phyloP scores from a whole-genome alignment of 2,113 vertebrate genomes.

The Cheirogaleus medius region DNA sequence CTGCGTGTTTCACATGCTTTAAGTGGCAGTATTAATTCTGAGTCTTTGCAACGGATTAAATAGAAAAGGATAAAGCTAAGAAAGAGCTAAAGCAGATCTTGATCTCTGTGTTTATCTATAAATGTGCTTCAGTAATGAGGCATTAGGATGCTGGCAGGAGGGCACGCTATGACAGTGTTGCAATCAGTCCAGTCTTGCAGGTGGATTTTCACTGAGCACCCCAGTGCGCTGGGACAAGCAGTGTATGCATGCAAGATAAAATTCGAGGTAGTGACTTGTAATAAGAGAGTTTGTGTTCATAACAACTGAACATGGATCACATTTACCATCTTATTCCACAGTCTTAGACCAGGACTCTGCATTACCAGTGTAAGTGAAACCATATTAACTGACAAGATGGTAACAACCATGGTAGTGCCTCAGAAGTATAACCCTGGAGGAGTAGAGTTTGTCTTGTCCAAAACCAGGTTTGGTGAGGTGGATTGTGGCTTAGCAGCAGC shows the following conservation, averaged over 20 bases:
- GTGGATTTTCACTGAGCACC: neutral
- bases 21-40: too few relatives aligned
- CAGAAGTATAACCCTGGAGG: too few relatives aligned
- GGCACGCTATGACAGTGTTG: accelerated
- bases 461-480: neutral
- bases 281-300: neutral
- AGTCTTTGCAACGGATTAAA: neutral
- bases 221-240: neutral
- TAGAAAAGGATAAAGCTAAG: neutral
- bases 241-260: neutral
- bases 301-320: neutral
- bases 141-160: too few relatives aligned
- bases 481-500: neutral
- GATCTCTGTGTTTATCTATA: neutral
- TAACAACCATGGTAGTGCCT: accelerated
- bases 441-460: neutral
- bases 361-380: neutral
- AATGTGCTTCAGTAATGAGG: accelerated
- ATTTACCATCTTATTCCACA: too few relatives aligned
- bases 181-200: too few relatives aligned
- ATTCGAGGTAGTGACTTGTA: neutral
- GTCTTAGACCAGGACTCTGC: neutral
- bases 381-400: neutral
- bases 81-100: neutral
- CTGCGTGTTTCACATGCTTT: neutral